Evolutionary conservation across 1,140 invertebrate genomes (phyloP).

Genomic region (Aphidius ervi): DNA sequence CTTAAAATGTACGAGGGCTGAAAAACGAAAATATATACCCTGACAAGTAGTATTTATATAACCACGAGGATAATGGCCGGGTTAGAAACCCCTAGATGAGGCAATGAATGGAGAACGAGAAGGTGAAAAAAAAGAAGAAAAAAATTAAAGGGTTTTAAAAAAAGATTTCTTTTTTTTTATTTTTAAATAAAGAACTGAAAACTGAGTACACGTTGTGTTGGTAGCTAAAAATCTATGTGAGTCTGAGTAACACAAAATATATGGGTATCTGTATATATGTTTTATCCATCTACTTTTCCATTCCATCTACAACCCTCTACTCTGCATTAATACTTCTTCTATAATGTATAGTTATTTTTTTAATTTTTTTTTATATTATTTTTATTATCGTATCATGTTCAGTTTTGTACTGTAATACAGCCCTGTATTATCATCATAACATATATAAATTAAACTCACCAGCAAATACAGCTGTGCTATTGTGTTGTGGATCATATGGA

Average conservation of each 20-base stretch:
- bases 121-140: constrained; percentile 1
- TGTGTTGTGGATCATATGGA: constrained; percentile 90
- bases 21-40: constrained; percentile 10
- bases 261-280: not conserved
- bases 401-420: not conserved
- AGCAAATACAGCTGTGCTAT: constrained; percentile 82
- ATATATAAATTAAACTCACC: constrained; percentile 46
- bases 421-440: not conserved
- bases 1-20: constrained; percentile 1
- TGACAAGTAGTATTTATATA: constrained; percentile 14
- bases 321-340: not conserved
- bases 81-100: constrained; percentile 2
- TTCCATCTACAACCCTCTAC: not conserved
- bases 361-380: constrained; percentile 1
- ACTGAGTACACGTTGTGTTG: constrained; percentile 3
- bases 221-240: constrained; percentile 9
- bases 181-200: not conserved
- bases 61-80: constrained; percentile 9
- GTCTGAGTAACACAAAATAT: constrained; percentile 5
- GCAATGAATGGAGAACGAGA: not conserved
- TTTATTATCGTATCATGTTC: not conserved
- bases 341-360: constrained; percentile 7
- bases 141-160: not conserved
- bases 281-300: no score
- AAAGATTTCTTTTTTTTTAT: no score